phyloP scores from a whole-genome alignment of 2,888 invertebrate genomes.

The Fragum whitleyi region DNA sequence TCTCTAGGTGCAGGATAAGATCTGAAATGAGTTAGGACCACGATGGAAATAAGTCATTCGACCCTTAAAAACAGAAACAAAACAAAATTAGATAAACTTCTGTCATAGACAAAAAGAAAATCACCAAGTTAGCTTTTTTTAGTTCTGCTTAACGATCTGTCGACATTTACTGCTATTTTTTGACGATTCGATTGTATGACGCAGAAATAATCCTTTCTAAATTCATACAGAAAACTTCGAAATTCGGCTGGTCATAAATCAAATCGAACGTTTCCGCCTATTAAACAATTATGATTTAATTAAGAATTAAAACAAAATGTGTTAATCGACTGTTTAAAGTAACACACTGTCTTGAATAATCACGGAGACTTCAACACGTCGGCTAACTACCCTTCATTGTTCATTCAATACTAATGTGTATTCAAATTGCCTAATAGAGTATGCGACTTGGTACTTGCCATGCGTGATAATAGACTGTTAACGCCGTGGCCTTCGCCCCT shows the following conservation, averaged over 20 bases:
- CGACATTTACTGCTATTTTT: no score
- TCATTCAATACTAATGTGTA: slow-evolving; percentile 50
- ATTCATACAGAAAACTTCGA: no score
- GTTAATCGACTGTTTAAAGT: slow-evolving; percentile 61
- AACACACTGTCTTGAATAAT: slow-evolving; percentile 5
- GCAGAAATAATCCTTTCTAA: no score
- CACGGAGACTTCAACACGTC: neutral
- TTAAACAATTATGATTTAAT: slow-evolving; percentile 52
- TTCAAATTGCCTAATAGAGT: slow-evolving; percentile 44
- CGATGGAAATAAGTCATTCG: no score
- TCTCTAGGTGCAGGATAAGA: no score
- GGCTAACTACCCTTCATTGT: slow-evolving; percentile 9
- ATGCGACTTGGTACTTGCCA: slow-evolving; percentile 26
- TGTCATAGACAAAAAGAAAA: no score
- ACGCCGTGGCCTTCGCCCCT: slow-evolving; percentile 19
- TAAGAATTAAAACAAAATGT: slow-evolving; percentile 54
- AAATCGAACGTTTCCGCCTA: slow-evolving; percentile 3
- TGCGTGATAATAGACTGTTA: slow-evolving; percentile 57
- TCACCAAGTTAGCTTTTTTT: no score
- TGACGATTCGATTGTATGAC: no score
- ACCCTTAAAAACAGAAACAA: no score
- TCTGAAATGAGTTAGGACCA: no score
- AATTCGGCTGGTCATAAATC: neutral
- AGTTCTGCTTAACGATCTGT: no score
- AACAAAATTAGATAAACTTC: no score